Percentiles rank a stretch among this genome's conserved stretches.
Evolutionary conservation across 2,797 vertebrate genomes (phyloP).

Genomic region (Epinephelus awoara): DNA sequence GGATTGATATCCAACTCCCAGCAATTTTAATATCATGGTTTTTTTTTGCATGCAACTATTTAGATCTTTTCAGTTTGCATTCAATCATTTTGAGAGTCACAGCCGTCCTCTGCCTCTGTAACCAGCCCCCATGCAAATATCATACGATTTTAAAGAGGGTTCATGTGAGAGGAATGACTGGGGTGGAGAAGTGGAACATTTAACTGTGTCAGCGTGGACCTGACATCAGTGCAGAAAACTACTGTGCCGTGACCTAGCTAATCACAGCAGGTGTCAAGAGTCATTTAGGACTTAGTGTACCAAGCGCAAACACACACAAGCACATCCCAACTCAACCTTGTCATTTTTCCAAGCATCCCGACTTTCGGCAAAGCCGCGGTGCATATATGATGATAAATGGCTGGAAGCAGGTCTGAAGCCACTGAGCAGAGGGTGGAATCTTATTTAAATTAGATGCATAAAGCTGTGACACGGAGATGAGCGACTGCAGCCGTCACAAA

Average conservation of each 20-base stretch:
- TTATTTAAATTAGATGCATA: conserved; percentile 20
- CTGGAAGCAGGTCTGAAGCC: not conserved
- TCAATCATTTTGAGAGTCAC: conserved; percentile 12
- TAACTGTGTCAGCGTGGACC: conserved; percentile 23
- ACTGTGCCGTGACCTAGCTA: conserved; percentile 17
- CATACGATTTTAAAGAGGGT: not conserved
- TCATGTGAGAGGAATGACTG: not conserved
- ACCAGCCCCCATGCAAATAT: conserved; percentile 2
- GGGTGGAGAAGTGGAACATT: conserved; percentile 9
- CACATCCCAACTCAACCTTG: not conserved
- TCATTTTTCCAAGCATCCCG: conserved; percentile 9
- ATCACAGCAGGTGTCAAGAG: conserved; percentile 32
- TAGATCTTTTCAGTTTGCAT: not conserved
- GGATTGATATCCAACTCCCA: conserved; percentile 9
- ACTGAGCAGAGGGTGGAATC: not conserved
- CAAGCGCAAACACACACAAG: not conserved
- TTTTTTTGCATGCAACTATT: conserved; percentile 3
- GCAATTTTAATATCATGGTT: not conserved
- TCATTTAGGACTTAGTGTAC: conserved; percentile 44
- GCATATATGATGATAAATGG: conserved; percentile 11
- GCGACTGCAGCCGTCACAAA: conserved; percentile 9
- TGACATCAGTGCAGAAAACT: conserved; percentile 24
- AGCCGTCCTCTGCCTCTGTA: conserved; percentile 5
- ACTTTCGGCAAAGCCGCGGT: not conserved
- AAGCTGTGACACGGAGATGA: conserved; percentile 26